Evolutionary conservation across 2,888 invertebrate genomes (phyloP), one percentile per base, ranked within the genome.

Genomic region (Cephus sareptanus): DNA sequence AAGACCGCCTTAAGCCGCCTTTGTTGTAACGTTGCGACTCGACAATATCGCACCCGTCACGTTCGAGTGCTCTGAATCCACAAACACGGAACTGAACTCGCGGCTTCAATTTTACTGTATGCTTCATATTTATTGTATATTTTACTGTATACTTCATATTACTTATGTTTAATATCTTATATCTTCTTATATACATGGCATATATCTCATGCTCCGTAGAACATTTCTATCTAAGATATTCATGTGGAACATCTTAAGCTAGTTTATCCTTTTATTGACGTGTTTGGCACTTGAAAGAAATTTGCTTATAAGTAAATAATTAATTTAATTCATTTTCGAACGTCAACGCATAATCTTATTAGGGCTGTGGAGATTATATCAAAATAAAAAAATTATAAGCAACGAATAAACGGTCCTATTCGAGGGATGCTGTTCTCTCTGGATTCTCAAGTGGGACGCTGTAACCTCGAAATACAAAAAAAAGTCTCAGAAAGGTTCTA

Each of bases 21-120:
- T 76, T 78, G 75, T 76, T 2, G 75, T 76, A 71, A 75, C 77
- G 76, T 56, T 56, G 79, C 79, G 73, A 80, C 74, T 79, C 74
- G 69, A 78, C 76, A 76, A 75, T 81, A 69, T 77, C 79, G 73
- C 77, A 73, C 74, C 80, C 78, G 81, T 81, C 83, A 85, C 82
- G 83, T 87, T 87, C 83, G 86, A 86, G 86, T 85, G 83, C 80
- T 77, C 77, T 77, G 81, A 82, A 85, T 87, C 86, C 79, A 85
- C 85, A 85, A 87, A 87, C 85, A 85, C 78, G 4, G 23, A 68
- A 33, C 56, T 13, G 30, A 71, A 71, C 33, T 71, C 71, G 23
- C 71, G 33, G 12, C 56, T 56, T 56, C 56, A 23, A 56, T 23
- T 56, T 56, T 56, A 9, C 56, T 56, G 2, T 56, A 56, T 23